Evolutionary conservation across 53 echinoderm and acorn worm species (phyloP), one percentile per base, ranked within the genome.

Genomic region (Arbacia lixula): DNA sequence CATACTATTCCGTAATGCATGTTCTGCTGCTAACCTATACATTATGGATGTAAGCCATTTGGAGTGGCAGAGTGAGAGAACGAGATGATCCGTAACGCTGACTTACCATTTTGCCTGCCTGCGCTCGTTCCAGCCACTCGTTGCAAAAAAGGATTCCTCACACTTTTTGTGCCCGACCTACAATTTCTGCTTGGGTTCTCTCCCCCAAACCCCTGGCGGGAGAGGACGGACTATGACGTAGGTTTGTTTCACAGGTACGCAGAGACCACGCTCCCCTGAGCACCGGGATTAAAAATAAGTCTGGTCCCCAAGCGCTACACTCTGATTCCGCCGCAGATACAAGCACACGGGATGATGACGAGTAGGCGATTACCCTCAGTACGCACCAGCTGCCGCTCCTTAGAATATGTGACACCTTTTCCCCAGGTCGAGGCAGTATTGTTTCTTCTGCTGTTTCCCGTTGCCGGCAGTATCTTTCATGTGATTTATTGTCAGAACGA

Each of bases 351-450:
- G 69, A 69, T 10, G 69, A 69, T 69, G 69, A 69, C 43, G 69
- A 69, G 69, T 69, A 42, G 69, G 43, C 69, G 69, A 69, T 69
- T 39, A 40, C 25, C 69, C 27, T 69, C 69, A 3, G 69, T n/a
- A n/a, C n/a, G n/a, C n/a, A 69, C 69, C 69, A 69, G 69, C 69
- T 69, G 69, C 43, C 43, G 41, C 42, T 62, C 66, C 28, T 69
- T 26, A 42, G 43, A 69, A 69, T 69, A 69, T 40, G 69, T 69
- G 28, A 41, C 69, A 69, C 69, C 69, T 69, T n/a, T n/a, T 43
- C 27, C 68, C 66, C n/a, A 40, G 9, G 43, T 69, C 41, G 69
- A 69, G n/a, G n/a, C 69, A 43, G 43, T 26, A 69, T 40, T 27
- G 4, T 43, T 69, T 42, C 43, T 69, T 3, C 43, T 11, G 50